Evolutionary conservation across 37 sponge, comb jelly and placozoan genomes (phyloP).

Genomic region (Crambe crambe): DNA sequence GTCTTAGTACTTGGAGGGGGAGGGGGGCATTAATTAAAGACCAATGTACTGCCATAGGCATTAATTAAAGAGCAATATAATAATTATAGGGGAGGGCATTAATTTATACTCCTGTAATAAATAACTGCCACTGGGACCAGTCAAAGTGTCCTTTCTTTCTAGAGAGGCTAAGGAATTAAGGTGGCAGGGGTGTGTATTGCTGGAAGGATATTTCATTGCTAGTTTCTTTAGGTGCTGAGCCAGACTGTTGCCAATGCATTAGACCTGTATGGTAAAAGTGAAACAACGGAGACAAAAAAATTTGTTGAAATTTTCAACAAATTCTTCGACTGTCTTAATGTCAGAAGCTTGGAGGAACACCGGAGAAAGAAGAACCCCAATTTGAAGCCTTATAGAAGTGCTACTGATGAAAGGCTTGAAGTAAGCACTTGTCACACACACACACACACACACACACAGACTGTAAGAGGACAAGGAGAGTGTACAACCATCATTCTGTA

Average conservation of each 20-base stretch:
- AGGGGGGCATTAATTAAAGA: too few species aligned
- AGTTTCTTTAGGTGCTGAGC: constrained; percentile 40
- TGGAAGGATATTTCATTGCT: neutral
- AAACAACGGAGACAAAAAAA: constrained; percentile 15
- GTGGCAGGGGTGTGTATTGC: too few species aligned
- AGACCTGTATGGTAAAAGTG: constrained; percentile 11
- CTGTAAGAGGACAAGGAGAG: too few species aligned
- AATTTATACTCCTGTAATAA: neutral
- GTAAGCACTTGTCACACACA: constrained; percentile 5
- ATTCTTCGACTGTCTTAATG: constrained; percentile 63
- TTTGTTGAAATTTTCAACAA: constrained; percentile 17
- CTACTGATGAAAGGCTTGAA: constrained; percentile 37
- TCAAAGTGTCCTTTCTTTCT: neutral
- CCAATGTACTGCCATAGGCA: too few species aligned
- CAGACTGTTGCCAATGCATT: constrained; percentile 36
- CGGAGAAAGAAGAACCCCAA: constrained; percentile 15
- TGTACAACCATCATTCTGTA: too few species aligned
- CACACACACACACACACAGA: neutral
- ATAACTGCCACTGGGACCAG: neutral
- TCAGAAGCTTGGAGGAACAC: constrained; percentile 16
- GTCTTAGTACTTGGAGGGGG: too few species aligned
- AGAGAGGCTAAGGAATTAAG: neutral
- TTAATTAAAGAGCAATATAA: too few species aligned
- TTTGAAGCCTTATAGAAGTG: constrained; percentile 41
- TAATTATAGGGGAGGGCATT: too few species aligned